These are phyloP conservation scores for Micromys minutus DNA, from an alignment of 2,113 vertebrate genomes.

Conservation along the genomic window DNA sequence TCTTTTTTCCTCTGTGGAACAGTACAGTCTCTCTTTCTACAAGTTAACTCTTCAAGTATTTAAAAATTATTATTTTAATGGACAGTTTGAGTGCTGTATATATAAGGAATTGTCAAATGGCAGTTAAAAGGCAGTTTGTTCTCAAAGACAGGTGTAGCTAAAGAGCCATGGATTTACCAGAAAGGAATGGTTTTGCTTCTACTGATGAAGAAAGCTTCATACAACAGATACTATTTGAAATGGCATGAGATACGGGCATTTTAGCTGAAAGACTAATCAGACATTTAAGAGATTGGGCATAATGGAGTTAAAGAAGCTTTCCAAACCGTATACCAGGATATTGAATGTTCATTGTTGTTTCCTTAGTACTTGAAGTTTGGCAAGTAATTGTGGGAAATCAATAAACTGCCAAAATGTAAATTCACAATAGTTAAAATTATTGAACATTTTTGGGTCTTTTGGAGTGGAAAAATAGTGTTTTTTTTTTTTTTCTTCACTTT, in stretches of 20 bases:
- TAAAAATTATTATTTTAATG: conserved; percentile 55
- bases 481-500: conserved; percentile 36
- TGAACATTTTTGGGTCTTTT: conserved; percentile 30
- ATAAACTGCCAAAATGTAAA: conserved; percentile 28
- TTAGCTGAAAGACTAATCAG: conserved; percentile 18
- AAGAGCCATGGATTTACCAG: conserved; percentile 38
- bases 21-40: conserved; percentile 19
- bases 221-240: conserved; percentile 1
- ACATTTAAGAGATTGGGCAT: conserved; percentile 18
- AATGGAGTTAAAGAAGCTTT: conserved; percentile 26
- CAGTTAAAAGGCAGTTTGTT: conserved; percentile 54
- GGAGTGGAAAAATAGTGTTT: background rate
- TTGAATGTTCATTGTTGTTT: conserved; percentile 26
- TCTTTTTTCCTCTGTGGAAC: background rate
- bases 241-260: background rate
- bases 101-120: background rate
- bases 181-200: conserved; percentile 50
- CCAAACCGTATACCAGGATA: background rate
- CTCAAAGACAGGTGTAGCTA: background rate
- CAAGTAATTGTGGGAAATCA: conserved; percentile 33
- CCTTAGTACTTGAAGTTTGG: background rate
- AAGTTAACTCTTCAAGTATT: conserved; percentile 39
- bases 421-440: background rate
- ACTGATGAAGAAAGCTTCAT: conserved; percentile 31
- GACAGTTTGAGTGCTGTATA: background rate